Conservation (phyloP, 2,113 vertebrate genomes). For the Hydropotes inermis region DNA sequence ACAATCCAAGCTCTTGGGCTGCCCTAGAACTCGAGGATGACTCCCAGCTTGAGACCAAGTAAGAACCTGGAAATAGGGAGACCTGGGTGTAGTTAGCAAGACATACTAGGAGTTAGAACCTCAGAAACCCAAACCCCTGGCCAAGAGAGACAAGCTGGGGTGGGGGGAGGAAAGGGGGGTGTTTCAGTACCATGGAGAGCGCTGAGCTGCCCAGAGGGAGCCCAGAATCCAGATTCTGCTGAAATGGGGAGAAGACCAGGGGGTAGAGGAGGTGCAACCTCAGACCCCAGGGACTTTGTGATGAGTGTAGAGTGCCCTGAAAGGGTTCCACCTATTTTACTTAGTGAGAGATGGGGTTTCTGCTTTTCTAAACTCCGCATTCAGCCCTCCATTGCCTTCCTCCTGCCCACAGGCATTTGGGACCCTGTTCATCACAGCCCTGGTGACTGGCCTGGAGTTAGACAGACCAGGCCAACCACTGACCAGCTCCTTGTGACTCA, state of each 20-base stretch:
- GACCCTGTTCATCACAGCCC: no score
- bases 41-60: neutral
- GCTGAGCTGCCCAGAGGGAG: neutral
- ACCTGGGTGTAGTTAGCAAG: neutral
- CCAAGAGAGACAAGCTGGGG: neutral
- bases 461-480: neutral
- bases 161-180: accelerated
- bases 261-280: neutral
- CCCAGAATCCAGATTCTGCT: accelerated
- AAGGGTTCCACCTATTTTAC: neutral
- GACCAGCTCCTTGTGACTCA: neutral
- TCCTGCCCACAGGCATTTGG: neutral
- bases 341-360: neutral
- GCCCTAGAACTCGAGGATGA: neutral
- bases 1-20: neutral
- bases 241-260: neutral
- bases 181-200: conserved; percentile 22
- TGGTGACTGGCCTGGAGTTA: neutral
- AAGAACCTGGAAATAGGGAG: neutral
- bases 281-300: neutral
- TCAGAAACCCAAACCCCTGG: neutral
- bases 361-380: neutral
- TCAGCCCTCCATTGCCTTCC: neutral
- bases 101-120: neutral
- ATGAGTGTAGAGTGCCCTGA: neutral